These are phyloP conservation scores for Jaculus jaculus DNA, from an alignment of 2,113 vertebrate species.

Conservation along the genomic window DNA sequence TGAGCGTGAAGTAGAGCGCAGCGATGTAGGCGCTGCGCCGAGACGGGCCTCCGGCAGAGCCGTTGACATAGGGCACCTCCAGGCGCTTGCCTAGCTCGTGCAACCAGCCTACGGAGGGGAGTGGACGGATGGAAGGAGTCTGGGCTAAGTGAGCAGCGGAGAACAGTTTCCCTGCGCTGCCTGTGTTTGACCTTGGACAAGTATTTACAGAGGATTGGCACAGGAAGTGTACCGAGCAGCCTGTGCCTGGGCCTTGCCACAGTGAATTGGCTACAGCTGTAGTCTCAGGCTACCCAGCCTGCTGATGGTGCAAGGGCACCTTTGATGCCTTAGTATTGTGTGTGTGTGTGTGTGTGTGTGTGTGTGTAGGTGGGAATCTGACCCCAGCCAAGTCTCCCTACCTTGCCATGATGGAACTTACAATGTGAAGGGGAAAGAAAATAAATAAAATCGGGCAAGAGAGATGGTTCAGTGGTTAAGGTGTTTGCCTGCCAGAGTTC, in stretches of 20 bases:
- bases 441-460: neutral
- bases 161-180: neutral
- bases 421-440: neutral
- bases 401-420: neutral
- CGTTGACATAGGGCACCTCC: slow-evolving; percentile 93
- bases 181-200: neutral
- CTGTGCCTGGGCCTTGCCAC: neutral
- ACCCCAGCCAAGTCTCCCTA: neutral
- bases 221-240: neutral
- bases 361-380: neutral
- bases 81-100: slow-evolving; percentile 95
- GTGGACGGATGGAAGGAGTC: neutral
- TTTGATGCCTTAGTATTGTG: neutral
- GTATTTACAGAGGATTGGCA: neutral
- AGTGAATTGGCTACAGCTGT: neutral
- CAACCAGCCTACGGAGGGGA: slow-evolving; percentile 89
- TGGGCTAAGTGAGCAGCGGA: fast-evolving
- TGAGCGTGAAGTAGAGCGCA: slow-evolving; percentile 98
- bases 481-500: too few relatives aligned
- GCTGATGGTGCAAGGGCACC: neutral
- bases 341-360: neutral
- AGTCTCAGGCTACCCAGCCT: neutral
- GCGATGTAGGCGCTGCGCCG: slow-evolving; percentile 95
- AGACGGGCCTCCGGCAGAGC: slow-evolving; percentile 91
- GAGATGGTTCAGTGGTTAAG: too few relatives aligned